phyloP scores from a whole-genome alignment of 2,113 vertebrate species.

The Odontesthes bonariensis region DNA sequence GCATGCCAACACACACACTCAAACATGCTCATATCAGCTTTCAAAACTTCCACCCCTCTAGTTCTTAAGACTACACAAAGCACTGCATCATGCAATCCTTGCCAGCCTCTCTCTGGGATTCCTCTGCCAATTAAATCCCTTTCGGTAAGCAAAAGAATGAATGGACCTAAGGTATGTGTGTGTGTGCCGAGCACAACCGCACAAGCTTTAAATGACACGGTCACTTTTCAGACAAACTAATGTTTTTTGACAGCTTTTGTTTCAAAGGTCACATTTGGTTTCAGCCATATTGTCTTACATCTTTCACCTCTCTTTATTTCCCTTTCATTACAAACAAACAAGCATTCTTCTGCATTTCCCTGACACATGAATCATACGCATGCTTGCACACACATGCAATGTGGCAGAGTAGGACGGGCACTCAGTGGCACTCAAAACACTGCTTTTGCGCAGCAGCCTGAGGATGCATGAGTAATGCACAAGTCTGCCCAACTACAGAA shows the following conservation, averaged over 20 bases:
- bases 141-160: conserved; percentile 9
- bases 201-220: not conserved
- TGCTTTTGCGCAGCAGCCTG: conserved; percentile 50
- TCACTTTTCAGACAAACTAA: not conserved
- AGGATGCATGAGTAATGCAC: conserved; percentile 75
- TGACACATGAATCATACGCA: conserved; percentile 51
- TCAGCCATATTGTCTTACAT: conserved; percentile 3
- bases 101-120: conserved; percentile 30
- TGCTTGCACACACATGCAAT: conserved; percentile 61
- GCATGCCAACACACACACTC: not conserved
- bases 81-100: conserved; percentile 14
- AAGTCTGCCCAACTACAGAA: conserved; percentile 74
- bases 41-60: conserved; percentile 37
- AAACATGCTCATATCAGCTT: conserved; percentile 27
- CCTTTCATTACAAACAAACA: conserved; percentile 32
- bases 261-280: not conserved
- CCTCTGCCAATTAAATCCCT: conserved; percentile 30
- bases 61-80: conserved; percentile 37
- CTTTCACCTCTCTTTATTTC: not conserved
- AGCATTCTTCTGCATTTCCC: conserved; percentile 38
- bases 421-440: conserved; percentile 56
- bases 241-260: not conserved
- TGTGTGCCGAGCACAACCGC: not conserved
- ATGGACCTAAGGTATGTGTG: conserved; percentile 2
- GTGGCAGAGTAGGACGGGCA: conserved; percentile 59